phyloP scores from a whole-genome alignment of 2,888 invertebrate genomes.

The Leptothorax acervorum region DNA sequence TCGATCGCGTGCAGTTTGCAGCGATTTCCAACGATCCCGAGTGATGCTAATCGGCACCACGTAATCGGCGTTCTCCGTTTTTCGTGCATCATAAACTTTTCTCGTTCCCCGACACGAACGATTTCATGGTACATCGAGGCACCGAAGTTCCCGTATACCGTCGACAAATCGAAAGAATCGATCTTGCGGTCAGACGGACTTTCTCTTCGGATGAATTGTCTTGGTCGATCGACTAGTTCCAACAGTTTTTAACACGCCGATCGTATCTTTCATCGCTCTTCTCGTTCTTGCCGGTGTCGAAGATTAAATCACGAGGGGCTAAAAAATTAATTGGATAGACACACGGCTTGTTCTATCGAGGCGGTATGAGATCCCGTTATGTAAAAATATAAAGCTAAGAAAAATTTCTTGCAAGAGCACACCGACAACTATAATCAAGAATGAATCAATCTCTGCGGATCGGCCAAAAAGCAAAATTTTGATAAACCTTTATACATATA shows the following conservation, averaged over 20 bases:
- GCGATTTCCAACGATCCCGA: conserved; percentile 25
- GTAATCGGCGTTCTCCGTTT: conserved; percentile 19
- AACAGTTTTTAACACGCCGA: background rate
- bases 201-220: conserved; percentile 54
- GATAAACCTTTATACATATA: background rate
- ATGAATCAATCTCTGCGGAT: background rate
- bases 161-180: conserved; percentile 27
- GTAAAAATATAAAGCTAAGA: background rate
- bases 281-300: background rate
- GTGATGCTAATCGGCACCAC: conserved; percentile 7
- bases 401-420: background rate
- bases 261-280: background rate
- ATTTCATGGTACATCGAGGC: background rate
- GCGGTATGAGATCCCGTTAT: background rate
- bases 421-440: background rate
- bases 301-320: background rate
- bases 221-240: background rate
- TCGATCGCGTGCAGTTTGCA: conserved; percentile 36
- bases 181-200: conserved; percentile 51
- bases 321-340: background rate
- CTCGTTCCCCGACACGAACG: background rate
- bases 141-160: background rate
- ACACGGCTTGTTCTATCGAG: background rate
- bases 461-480: background rate
- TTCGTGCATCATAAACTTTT: background rate